Conservation (phyloP, 2,888 invertebrate species). For the Ceratothoa steindachneri region DNA sequence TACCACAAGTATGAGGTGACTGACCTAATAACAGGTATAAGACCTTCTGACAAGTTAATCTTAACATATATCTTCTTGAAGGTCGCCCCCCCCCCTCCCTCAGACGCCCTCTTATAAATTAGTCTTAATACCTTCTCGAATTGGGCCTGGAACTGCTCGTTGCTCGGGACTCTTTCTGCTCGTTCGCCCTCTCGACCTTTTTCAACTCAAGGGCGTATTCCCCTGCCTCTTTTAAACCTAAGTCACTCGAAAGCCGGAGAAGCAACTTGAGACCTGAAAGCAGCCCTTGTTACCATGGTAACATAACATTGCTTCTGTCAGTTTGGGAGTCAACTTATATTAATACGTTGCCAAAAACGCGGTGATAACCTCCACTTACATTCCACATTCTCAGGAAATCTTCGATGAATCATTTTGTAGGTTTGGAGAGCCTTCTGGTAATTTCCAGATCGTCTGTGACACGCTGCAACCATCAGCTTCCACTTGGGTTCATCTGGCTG, state of each 20-base stretch:
- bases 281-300: too few species aligned
- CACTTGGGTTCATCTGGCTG: constrained; percentile 78
- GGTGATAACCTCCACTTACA: too few species aligned
- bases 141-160: constrained; percentile 49
- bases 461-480: constrained; percentile 79
- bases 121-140: constrained; percentile 45
- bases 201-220: constrained; percentile 79
- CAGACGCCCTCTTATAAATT: too few species aligned
- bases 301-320: not conserved
- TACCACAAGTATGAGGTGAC: too few species aligned
- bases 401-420: constrained; percentile 69
- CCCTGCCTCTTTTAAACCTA: constrained; percentile 83
- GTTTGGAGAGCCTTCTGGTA: constrained; percentile 76
- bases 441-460: constrained; percentile 74
- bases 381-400: constrained; percentile 91
- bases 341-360: not conserved
- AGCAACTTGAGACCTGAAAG: constrained; percentile 71
- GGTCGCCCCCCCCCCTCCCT: too few species aligned
- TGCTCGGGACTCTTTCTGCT: constrained; percentile 49
- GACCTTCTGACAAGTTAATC: too few species aligned
- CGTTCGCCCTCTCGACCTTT: constrained; percentile 60
- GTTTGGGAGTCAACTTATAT: not conserved
- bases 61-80: too few species aligned
- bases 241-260: constrained; percentile 79
- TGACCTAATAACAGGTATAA: too few species aligned